phyloP scores from a whole-genome alignment of 1,140 invertebrate species.

The Anagrus nilaparvatae region DNA sequence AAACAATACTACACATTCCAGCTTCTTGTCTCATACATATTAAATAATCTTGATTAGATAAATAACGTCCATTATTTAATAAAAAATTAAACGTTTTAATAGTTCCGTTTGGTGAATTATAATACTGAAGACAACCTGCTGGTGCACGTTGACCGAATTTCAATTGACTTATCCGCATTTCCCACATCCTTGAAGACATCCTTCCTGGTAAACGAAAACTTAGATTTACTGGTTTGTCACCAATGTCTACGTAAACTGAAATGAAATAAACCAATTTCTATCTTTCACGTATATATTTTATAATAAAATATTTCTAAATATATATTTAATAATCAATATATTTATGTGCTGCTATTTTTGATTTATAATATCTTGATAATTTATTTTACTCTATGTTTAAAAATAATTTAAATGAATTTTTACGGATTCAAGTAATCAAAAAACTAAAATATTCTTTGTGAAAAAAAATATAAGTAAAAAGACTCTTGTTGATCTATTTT shows the following conservation, averaged over 20 bases:
- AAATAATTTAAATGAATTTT: too few relatives aligned
- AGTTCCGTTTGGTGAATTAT: conserved; percentile 47
- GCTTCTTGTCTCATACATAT: conserved; percentile 63
- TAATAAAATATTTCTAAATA: too few relatives aligned
- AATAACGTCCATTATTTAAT: conserved; percentile 64
- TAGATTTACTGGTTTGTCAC: conserved; percentile 43
- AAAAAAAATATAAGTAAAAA: too few relatives aligned
- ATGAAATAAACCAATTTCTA: too few relatives aligned
- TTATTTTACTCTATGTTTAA: too few relatives aligned
- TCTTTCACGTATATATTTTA: too few relatives aligned
- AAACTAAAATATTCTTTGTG: too few relatives aligned
- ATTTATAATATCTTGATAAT: too few relatives aligned
- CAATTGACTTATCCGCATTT: conserved; percentile 60
- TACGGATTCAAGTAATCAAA: too few relatives aligned
- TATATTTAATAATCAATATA: too few relatives aligned
- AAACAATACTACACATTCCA: conserved; percentile 64
- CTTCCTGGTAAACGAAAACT: conserved; percentile 47
- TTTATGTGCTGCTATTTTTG: too few relatives aligned
- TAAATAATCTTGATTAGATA: conserved; percentile 67
- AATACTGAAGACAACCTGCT: conserved; percentile 63
- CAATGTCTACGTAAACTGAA: conserved; percentile 58
- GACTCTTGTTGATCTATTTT: too few relatives aligned
- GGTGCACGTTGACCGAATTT: conserved; percentile 64
- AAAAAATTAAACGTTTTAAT: conserved; percentile 69
- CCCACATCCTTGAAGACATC: conserved; percentile 59